Conservation (phyloP, 1,140 invertebrate species). For the Drosophila murphyi region DNA sequence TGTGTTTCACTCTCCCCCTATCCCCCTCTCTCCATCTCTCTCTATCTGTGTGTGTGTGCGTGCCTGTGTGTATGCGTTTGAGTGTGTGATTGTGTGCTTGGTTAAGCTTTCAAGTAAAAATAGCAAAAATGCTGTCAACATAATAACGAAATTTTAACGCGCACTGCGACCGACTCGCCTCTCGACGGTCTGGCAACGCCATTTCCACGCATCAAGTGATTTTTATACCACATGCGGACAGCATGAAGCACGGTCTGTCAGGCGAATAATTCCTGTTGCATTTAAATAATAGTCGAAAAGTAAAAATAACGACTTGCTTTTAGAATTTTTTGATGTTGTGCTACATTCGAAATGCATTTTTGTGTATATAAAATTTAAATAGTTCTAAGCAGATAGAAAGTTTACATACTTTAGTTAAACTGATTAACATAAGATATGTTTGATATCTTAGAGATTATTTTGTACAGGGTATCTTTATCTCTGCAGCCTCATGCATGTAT, state of each 20-base stretch:
- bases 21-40: too few species aligned
- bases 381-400: too few species aligned
- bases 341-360: too few species aligned
- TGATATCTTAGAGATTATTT: background rate
- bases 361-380: too few species aligned
- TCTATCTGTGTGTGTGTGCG: constrained; percentile 5
- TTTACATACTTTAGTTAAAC: background rate
- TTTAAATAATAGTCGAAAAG: too few species aligned
- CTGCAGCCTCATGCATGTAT: background rate
- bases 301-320: too few species aligned
- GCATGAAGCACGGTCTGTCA: background rate
- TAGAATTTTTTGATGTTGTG: too few species aligned
- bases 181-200: constrained; percentile 48
- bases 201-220: constrained; percentile 59
- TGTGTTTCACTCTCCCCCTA: background rate
- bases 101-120: constrained; percentile 82
- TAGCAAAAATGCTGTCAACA: constrained; percentile 82
- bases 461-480: constrained; percentile 9
- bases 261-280: background rate
- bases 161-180: constrained; percentile 61
- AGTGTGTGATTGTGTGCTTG: constrained; percentile 55
- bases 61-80: constrained; percentile 25
- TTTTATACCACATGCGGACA: constrained; percentile 27
- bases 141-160: constrained; percentile 83
- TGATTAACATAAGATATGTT: background rate